Percentiles rank a stretch among this genome's conserved stretches.
phyloP scores from a whole-genome alignment of 2,797 vertebrate genomes.

The Monodelphis domestica region DNA sequence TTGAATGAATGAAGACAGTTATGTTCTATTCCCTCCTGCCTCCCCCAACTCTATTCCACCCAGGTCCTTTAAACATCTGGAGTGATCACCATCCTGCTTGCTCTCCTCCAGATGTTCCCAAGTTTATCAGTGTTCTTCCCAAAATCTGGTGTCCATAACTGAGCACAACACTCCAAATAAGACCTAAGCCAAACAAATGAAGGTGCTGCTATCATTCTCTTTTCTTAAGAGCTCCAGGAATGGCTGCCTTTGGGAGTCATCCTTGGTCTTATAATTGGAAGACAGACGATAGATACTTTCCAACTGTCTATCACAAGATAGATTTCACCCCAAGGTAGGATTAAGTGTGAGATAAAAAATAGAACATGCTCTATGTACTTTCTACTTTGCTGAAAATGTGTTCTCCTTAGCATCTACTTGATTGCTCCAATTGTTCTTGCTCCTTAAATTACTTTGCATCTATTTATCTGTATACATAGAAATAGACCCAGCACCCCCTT shows the following conservation, averaged over 20 bases:
- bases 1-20: neutral
- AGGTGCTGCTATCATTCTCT: neutral
- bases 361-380: neutral
- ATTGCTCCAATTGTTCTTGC: neutral
- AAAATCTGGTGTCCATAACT: neutral
- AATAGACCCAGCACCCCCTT: no score
- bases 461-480: neutral
- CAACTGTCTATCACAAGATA: neutral
- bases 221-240: neutral
- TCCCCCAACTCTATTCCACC: neutral
- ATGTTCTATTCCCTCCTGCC: neutral
- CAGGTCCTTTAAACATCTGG: neutral
- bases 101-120: neutral
- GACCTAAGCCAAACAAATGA: neutral
- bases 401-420: neutral
- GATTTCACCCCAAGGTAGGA: constrained; percentile 4
- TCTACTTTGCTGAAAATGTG: neutral
- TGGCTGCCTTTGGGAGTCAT: neutral
- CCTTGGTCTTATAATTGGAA: neutral
- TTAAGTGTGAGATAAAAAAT: neutral
- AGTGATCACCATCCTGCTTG: neutral
- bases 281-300: neutral
- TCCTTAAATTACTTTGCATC: neutral
- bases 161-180: neutral
- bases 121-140: neutral